Percentiles rank a stretch among this genome's conserved stretches.
These are phyloP conservation scores for Nyctibius grandis DNA, from an alignment of 2,797 vertebrate genomes.

Conservation along the genomic window DNA sequence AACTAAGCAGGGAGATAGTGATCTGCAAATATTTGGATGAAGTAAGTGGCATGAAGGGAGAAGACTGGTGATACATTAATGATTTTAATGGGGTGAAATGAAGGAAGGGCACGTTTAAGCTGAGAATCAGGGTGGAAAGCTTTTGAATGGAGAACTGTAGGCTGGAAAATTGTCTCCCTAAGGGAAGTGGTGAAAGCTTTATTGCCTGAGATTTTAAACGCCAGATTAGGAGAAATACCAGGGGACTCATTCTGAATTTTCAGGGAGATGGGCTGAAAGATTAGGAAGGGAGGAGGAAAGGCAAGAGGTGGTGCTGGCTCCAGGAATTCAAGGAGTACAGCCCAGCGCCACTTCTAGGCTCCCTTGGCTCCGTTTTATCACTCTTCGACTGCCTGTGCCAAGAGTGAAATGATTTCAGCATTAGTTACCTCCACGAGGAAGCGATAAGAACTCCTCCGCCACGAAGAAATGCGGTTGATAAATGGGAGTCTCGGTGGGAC, in stretches of 20 bases:
- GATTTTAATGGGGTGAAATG: neutral
- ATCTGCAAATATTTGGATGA: neutral
- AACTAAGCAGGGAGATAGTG: neutral
- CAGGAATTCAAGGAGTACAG: neutral
- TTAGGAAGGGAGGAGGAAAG: neutral
- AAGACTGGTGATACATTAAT: neutral
- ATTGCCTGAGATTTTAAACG: neutral
- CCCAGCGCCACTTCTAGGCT: neutral
- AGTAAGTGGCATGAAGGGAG: neutral
- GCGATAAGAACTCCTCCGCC: neutral
- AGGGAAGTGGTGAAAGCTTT: slow-evolving; percentile 29
- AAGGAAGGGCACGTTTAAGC: neutral
- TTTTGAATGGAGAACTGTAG: neutral
- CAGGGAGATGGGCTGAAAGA: neutral
- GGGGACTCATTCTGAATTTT: neutral
- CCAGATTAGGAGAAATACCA: neutral
- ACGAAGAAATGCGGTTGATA: accelerated
- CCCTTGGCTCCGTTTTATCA: neutral
- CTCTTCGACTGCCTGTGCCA: neutral
- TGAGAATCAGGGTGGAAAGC: neutral
- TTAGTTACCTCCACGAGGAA: neutral
- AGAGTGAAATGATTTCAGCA: neutral
- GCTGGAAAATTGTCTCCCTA: neutral
- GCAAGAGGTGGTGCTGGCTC: neutral
- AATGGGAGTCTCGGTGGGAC: neutral